Percentiles rank a stretch among this genome's conserved stretches.
Evolutionary conservation across 1,140 invertebrate species (phyloP).

Genomic region (Gryllus bimaculatus): DNA sequence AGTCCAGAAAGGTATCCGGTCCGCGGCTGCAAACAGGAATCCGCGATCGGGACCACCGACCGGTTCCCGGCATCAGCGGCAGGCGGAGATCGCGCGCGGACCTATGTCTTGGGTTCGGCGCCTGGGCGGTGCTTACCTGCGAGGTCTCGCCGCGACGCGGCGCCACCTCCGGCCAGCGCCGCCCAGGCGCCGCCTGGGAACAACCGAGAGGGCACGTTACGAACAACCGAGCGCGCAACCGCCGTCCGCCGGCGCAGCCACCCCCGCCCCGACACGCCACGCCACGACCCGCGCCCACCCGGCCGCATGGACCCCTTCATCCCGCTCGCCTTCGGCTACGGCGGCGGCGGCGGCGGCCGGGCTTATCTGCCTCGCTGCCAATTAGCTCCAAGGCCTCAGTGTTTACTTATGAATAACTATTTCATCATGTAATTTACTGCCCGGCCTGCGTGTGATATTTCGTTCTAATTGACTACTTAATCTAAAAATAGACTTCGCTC

Average conservation of each 20-base stretch:
- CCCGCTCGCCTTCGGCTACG: too few relatives aligned
- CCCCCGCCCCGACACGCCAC: neutral
- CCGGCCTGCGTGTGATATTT: neutral
- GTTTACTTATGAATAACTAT: neutral
- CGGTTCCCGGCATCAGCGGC: neutral
- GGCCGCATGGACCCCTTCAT: too few relatives aligned
- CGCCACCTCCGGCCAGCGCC: neutral
- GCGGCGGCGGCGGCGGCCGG: too few relatives aligned
- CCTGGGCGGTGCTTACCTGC: neutral
- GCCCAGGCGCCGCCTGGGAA: neutral
- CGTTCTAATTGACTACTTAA: neutral
- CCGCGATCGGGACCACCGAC: too few relatives aligned
- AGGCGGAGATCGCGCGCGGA: neutral
- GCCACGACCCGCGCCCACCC: neutral
- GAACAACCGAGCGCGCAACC: neutral
- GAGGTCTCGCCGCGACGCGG: constrained; percentile 1
- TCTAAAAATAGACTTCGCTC: neutral
- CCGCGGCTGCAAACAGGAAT: neutral
- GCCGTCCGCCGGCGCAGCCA: neutral
- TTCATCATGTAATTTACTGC: neutral
- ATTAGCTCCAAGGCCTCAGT: too few relatives aligned
- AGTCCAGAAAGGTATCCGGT: neutral
- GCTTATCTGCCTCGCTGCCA: too few relatives aligned
- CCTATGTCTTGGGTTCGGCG: neutral
- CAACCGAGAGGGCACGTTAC: neutral